Percentiles rank a stretch among this genome's conserved stretches.
Evolutionary conservation across 2,113 vertebrate species (phyloP).

Genomic region (Catagonus wagneri): DNA sequence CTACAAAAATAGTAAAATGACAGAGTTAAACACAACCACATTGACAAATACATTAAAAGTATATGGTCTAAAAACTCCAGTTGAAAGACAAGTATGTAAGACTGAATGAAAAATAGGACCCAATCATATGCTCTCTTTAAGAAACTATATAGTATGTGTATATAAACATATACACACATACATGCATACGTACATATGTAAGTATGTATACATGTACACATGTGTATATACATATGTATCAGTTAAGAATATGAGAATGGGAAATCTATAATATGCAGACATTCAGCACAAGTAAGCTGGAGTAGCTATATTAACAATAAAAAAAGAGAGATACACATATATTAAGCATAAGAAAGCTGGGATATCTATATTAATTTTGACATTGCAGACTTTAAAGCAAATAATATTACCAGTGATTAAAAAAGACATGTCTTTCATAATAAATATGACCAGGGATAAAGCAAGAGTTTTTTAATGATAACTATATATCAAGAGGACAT

Average conservation of each 20-base stretch:
- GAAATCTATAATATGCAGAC: background rate
- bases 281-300: background rate
- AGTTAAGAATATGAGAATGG: background rate
- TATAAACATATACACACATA: no score
- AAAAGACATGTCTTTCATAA: background rate
- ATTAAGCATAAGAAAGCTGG: background rate
- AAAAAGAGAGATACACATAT: background rate
- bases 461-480: background rate
- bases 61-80: background rate
- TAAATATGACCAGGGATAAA: background rate
- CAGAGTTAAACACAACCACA: background rate
- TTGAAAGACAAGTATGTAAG: constrained; percentile 3
- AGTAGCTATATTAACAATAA: background rate
- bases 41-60: constrained; percentile 17
- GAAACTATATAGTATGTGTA: background rate
- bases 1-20: background rate
- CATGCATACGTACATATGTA: no score
- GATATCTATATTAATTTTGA: background rate
- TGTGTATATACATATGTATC: background rate
- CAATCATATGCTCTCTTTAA: background rate
- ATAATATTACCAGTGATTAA: background rate
- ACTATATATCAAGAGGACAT: background rate
- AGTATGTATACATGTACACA: no score
- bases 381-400: background rate
- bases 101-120: background rate